Conservation (phyloP, 2,888 invertebrate genomes). For the Lasioglossum vierecki region DNA sequence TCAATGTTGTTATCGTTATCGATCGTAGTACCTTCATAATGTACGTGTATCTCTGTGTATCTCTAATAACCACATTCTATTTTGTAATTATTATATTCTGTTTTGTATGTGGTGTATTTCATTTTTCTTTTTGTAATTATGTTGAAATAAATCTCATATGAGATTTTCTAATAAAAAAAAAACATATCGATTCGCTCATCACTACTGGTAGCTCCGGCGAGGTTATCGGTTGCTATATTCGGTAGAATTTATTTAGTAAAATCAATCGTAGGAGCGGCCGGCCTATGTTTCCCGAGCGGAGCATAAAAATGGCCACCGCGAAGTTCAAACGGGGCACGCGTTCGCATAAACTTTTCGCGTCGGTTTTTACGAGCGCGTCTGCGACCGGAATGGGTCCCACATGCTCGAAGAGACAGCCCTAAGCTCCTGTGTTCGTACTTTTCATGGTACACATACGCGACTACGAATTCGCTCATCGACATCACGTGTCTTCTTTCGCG, state of each 20-base stretch:
- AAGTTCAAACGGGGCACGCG: not conserved
- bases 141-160: no score
- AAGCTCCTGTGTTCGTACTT: not conserved
- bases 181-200: no score
- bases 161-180: no score
- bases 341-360: not conserved
- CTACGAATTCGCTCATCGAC: not conserved
- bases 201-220: not conserved
- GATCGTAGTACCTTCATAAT: no score
- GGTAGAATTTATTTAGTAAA: slow-evolving; percentile 1
- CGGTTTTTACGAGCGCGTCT: slow-evolving; percentile 1
- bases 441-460: not conserved
- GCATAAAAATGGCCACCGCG: not conserved
- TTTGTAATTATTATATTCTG: no score
- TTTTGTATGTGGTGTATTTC: no score
- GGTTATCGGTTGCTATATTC: slow-evolving; percentile 3
- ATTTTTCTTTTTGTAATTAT: no score
- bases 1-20: no score
- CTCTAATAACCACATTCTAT: no score
- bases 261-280: not conserved
- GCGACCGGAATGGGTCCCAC: not conserved
- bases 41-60: no score
- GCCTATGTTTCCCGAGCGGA: not conserved
- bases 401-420: not conserved
- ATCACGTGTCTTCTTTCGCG: not conserved